Conservation (phyloP, 23 tunicate species). For the Trididemnum clinides region DNA sequence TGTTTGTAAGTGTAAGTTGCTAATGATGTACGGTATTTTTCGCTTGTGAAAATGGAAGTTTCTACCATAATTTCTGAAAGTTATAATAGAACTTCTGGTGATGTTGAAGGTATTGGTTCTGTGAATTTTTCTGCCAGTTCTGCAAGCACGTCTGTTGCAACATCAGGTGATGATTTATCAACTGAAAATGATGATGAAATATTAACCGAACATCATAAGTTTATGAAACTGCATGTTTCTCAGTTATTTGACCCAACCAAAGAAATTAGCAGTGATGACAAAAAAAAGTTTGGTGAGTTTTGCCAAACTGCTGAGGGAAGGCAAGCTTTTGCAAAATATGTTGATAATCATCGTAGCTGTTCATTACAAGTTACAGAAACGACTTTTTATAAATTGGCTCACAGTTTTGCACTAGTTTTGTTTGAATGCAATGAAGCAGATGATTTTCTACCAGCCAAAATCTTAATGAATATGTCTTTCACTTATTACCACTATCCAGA, state of each 20-base stretch:
- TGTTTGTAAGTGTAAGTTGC: no score
- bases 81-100: no score
- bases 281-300: conserved; percentile 74
- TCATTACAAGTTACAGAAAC: conserved; percentile 64
- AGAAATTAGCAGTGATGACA: conserved; percentile 41
- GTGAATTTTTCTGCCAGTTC: conserved; percentile 8
- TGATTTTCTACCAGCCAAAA: conserved; percentile 81
- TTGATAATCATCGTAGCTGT: conserved; percentile 58
- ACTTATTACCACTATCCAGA: conserved; percentile 82
- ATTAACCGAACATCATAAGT: conserved; percentile 20
- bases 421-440: conserved; percentile 88
- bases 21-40: no score
- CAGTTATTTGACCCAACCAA: conserved; percentile 47
- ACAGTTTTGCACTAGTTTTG: conserved; percentile 81
- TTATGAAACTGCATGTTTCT: conserved; percentile 61
- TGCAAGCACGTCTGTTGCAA: background rate
- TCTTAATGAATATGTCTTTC: conserved; percentile 87
- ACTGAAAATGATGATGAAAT: background rate
- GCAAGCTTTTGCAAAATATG: conserved; percentile 65
- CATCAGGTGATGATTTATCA: background rate
- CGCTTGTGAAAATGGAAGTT: no score
- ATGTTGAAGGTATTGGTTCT: background rate
- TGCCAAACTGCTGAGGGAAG: conserved; percentile 64
- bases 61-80: no score
- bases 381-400: conserved; percentile 71